phyloP scores from a whole-genome alignment of 2,113 vertebrate species.

The Limnothrissa miodon region DNA sequence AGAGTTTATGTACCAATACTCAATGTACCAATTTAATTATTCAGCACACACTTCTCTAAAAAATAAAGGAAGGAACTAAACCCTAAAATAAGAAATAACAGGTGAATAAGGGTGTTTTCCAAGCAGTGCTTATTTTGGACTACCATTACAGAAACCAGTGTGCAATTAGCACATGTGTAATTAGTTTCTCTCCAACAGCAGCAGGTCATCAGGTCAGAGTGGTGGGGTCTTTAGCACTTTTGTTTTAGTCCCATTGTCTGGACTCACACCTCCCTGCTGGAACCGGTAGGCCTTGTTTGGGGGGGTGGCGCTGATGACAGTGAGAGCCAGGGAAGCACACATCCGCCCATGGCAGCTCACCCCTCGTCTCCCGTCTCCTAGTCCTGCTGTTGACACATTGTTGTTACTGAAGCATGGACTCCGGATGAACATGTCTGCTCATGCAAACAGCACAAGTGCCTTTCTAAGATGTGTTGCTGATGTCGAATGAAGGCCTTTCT shows the following conservation, averaged over 20 bases:
- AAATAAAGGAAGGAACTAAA: too few species aligned
- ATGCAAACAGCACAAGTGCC: not conserved
- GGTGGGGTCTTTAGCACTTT: not conserved
- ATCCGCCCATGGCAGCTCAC: not conserved
- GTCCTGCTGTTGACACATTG: not conserved
- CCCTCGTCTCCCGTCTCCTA: not conserved
- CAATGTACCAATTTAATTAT: too few species aligned
- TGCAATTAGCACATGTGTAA: constrained; percentile 7
- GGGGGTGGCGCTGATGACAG: not conserved
- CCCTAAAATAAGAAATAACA: too few species aligned
- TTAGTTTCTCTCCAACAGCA: not conserved
- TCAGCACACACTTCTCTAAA: too few species aligned
- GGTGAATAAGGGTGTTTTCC: not conserved
- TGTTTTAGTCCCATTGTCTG: not conserved
- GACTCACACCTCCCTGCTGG: not conserved
- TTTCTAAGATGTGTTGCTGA: not conserved
- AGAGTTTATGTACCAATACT: too few species aligned
- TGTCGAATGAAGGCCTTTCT: not conserved
- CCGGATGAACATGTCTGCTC: not conserved
- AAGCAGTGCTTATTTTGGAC: not conserved
- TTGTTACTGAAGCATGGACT: not conserved
- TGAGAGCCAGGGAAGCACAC: not conserved
- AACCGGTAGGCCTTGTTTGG: not conserved
- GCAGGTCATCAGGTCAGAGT: not conserved
- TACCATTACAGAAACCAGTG: not conserved